phyloP scores from a whole-genome alignment of 2,113 vertebrate species.

The Oryzias curvinotus region DNA sequence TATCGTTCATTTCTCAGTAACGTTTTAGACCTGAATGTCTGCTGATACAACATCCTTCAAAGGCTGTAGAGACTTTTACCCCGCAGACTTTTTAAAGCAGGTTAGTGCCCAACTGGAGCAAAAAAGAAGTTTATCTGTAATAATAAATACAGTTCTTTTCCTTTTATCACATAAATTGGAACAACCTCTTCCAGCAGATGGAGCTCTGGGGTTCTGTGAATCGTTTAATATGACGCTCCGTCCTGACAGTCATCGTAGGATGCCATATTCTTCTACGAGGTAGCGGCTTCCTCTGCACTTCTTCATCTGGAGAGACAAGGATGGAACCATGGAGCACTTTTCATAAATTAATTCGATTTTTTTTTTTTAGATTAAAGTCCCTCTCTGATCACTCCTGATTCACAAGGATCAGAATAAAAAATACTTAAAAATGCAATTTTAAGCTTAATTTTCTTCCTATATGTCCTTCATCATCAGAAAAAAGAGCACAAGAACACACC shows the following conservation, averaged over 20 bases:
- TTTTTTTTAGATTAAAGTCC: too few relatives aligned
- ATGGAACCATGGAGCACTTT: background rate
- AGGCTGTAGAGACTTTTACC: background rate
- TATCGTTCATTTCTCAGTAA: background rate
- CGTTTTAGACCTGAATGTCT: too few relatives aligned
- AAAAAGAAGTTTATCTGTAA: constrained; percentile 10
- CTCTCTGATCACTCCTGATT: too few relatives aligned
- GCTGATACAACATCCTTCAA: too few relatives aligned
- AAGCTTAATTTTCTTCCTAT: too few relatives aligned
- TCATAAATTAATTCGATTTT: too few relatives aligned
- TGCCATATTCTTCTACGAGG: constrained; percentile 59
- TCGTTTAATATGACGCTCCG: constrained; percentile 19
- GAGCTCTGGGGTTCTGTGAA: constrained; percentile 21
- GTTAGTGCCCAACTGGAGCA: background rate
- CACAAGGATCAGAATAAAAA: too few relatives aligned
- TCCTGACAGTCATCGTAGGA: constrained; percentile 19
- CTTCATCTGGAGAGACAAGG: constrained; percentile 58
- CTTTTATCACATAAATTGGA: constrained; percentile 28
- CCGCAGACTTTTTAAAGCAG: background rate
- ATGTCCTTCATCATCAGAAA: too few relatives aligned
- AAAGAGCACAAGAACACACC: too few relatives aligned
- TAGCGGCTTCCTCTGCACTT: constrained; percentile 36
- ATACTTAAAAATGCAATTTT: too few relatives aligned
- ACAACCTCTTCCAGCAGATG: constrained; percentile 23
- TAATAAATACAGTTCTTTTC: constrained; percentile 55